phyloP scores from a whole-genome alignment of 2,888 invertebrate species.

The Thecocarcelia acutangulata region DNA sequence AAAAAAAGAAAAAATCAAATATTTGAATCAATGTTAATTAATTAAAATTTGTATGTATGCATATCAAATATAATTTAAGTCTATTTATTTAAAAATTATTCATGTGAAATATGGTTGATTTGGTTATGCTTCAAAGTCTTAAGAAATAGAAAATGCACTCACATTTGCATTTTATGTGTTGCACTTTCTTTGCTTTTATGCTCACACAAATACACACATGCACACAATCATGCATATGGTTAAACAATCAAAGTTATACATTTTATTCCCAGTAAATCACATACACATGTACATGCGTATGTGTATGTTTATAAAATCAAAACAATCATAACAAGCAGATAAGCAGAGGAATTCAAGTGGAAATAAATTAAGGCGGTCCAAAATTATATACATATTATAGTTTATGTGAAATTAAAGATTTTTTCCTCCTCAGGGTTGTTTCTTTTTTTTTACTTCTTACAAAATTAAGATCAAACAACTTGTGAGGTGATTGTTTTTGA shows the following conservation, averaged over 20 bases:
- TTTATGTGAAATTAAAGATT: too few species aligned
- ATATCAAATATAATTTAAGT: conserved; percentile 50
- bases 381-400: neutral
- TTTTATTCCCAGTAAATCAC: conserved; percentile 35
- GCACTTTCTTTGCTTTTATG: conserved; percentile 17
- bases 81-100: conserved; percentile 59
- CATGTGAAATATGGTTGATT: conserved; percentile 61
- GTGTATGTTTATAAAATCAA: conserved; percentile 39
- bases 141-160: conserved; percentile 10
- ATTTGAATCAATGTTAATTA: conserved; percentile 41
- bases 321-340: conserved; percentile 44
- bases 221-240: neutral
- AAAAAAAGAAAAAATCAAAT: conserved; percentile 6
- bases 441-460: too few species aligned
- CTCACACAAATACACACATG: neutral
- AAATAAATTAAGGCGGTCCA: neutral
- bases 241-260: conserved; percentile 14
- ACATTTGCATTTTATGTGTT: neutral
- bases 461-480: too few species aligned
- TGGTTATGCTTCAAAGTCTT: conserved; percentile 42
- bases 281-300: too few species aligned
- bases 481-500: too few species aligned
- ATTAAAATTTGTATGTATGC: conserved; percentile 33
- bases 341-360: conserved; percentile 39
- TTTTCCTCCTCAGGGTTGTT: too few species aligned